Evolutionary conservation across 2,113 vertebrate species (phyloP), one percentile per base, ranked within the genome.

Genomic region (Podarcis muralis): DNA sequence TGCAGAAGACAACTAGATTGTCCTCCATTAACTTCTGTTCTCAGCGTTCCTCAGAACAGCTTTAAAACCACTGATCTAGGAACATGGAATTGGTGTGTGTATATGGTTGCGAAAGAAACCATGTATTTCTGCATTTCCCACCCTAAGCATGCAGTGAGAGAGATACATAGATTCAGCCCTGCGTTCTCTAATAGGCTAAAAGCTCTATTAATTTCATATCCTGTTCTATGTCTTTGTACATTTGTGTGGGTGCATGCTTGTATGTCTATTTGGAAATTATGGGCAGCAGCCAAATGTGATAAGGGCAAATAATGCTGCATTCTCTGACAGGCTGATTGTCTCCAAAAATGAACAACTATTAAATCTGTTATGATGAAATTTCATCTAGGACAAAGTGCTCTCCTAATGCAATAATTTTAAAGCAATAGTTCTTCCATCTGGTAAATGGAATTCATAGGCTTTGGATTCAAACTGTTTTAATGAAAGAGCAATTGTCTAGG

Each of bases 401-500:
- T 84, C 16, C 12, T 92, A 87, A 82, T 89, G 6, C 12, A 93
- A 85, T 85, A 90, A 89, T 94, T 94, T 91, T 86, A 92, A 92
- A 93, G 87, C 18, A 92, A 88, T 84, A 80, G 57, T 90, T 94
- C 53, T 94, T 91, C 91, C 91, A 91, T 91, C 87, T 93, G 90
- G 83, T 81, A 91, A 93, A 88, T 84, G 18, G 88, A 90, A 95
- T 92, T 92, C 91, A 84, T 27, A 92, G 83, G 69, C 79, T 90
- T 90, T 93, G 40, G 40, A 93, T 89, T 92, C 76, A 87, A 90
- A 91, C 79, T 88, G n/a, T 87, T 95, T 92, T 92, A 95, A 93
- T 94, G 93, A 94, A 91, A 92, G 71, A 92, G 59, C 25, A 93
- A 91, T 90, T 94, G 72, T 91, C 89, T 91, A 88, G 57, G 76